A percentile compares a stretch with the other conserved stretches of the same genome.
Conservation (phyloP, 1,140 invertebrate species). For the Brachionus calyciflorus region DNA sequence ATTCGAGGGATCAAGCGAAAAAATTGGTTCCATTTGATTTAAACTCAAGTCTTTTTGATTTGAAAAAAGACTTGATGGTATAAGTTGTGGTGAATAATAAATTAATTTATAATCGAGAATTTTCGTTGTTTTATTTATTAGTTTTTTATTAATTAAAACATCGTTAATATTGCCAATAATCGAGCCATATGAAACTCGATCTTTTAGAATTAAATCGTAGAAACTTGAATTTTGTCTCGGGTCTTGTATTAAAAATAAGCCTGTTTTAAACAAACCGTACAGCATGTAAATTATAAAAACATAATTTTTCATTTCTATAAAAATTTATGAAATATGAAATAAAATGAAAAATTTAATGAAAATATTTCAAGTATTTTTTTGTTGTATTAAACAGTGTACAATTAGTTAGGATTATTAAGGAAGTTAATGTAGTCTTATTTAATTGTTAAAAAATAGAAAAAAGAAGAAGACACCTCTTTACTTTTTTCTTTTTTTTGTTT, state of each 20-base stretch:
- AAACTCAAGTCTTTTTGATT: neutral
- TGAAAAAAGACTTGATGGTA: slow-evolving; percentile 9
- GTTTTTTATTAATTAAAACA: neutral
- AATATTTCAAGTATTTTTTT: slow-evolving; percentile 40
- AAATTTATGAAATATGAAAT: neutral
- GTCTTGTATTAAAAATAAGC: slow-evolving; percentile 1
- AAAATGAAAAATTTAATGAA: slow-evolving; percentile 6
- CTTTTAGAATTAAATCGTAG: slow-evolving; percentile 17
- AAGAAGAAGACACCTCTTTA: slow-evolving; percentile 23
- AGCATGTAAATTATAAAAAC: neutral
- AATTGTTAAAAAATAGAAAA: slow-evolving; percentile 17
- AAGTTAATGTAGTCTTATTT: slow-evolving; percentile 21
- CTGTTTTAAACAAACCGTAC: too few relatives aligned
- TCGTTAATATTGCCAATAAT: neutral
- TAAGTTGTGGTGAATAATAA: slow-evolving; percentile 18
- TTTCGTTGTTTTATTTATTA: neutral
- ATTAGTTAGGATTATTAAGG: neutral
- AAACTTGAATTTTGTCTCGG: slow-evolving; percentile 1
- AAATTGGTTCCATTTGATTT: neutral
- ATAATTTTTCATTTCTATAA: neutral
- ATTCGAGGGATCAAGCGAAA: neutral
- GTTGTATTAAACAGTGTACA: too few relatives aligned
- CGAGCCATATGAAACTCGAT: neutral
- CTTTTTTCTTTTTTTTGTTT: neutral
- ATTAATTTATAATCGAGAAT: neutral